phyloP scores from a whole-genome alignment of 64 coral and sea anemone genomes.

The Acropora tenuis region DNA sequence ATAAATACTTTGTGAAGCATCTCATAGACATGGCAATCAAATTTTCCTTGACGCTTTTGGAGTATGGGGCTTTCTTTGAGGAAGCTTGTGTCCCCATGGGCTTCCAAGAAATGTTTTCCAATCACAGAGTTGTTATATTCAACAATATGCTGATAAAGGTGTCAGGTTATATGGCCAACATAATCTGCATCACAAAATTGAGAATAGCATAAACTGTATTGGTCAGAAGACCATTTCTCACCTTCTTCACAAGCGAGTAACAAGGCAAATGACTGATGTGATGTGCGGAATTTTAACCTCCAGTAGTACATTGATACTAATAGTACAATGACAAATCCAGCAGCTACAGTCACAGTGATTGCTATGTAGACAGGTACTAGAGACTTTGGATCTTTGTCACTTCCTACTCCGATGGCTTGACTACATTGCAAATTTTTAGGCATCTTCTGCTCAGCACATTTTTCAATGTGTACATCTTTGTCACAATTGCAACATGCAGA shows the following conservation, averaged over 20 bases:
- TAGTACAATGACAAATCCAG: not conserved
- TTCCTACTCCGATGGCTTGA: constrained; percentile 8
- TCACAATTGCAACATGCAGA: constrained; percentile 54
- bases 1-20: too few species aligned
- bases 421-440: constrained; percentile 35
- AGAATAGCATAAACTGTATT: too few species aligned
- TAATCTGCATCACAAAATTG: too few species aligned
- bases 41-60: too few species aligned
- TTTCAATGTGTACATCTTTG: constrained; percentile 16
- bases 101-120: too few species aligned
- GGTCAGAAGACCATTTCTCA: not conserved
- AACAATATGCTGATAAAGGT: too few species aligned
- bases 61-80: too few species aligned
- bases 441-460: constrained; percentile 51
- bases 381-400: not conserved
- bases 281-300: not conserved
- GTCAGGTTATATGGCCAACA: too few species aligned
- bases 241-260: not conserved
- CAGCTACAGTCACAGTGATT: not conserved
- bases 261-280: not conserved
- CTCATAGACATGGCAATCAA: too few species aligned
- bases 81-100: too few species aligned
- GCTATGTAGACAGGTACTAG: not conserved
- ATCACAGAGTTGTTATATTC: too few species aligned
- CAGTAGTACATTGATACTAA: not conserved